These are phyloP conservation scores for Etia nguti DNA, from an alignment of 2,113 vertebrate species.

Conservation along the genomic window DNA sequence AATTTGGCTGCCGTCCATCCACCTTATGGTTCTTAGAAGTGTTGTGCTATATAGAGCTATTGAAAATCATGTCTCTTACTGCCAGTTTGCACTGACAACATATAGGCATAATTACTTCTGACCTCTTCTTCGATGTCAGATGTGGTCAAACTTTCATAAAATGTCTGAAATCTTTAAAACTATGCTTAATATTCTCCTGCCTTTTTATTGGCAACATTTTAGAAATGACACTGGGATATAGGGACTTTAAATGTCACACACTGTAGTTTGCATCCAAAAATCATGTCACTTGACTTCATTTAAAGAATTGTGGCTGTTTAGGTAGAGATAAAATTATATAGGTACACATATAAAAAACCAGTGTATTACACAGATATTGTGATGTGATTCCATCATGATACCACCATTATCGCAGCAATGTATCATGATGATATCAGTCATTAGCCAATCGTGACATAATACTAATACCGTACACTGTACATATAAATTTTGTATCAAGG, in stretches of 20 bases:
- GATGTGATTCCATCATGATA: not conserved
- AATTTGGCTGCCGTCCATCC: fast-evolving
- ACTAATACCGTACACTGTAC: not conserved
- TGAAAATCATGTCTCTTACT: not conserved
- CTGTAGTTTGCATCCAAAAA: not conserved
- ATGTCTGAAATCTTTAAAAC: not conserved
- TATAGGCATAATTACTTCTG: not conserved
- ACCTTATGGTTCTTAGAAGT: not conserved
- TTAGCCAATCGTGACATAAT: not conserved
- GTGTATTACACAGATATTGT: no score
- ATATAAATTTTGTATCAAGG: not conserved
- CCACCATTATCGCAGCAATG: not conserved
- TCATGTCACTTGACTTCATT: not conserved
- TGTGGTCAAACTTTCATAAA: not conserved
- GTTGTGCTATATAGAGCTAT: not conserved
- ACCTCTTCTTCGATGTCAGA: not conserved
- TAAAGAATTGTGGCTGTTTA: not conserved
- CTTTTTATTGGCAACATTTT: not conserved
- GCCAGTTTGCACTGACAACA: not conserved
- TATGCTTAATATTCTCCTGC: not conserved
- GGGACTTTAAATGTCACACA: not conserved
- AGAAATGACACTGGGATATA: not conserved
- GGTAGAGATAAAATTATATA: not conserved
- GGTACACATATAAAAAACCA: not conserved
- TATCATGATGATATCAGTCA: not conserved